Conservation (phyloP, 2,797 vertebrate genomes). For the Enteromius fasciolatus region DNA sequence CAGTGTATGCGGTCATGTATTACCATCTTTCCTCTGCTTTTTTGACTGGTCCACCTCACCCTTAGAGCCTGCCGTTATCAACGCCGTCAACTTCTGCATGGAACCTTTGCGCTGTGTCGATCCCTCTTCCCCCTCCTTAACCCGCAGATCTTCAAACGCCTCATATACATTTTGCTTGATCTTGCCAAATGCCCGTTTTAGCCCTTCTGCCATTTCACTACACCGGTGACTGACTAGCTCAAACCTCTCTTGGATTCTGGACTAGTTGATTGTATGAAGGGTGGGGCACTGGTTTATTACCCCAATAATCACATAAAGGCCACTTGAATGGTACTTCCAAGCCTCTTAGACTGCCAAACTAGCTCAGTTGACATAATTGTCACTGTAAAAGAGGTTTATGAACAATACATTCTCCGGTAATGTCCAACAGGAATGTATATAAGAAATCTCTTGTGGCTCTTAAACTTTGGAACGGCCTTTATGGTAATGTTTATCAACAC, state of each 20-base stretch:
- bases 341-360: background rate
- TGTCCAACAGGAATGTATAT: background rate
- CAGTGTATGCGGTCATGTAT: background rate
- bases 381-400: background rate
- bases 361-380: background rate
- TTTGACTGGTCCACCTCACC: background rate
- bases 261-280: background rate
- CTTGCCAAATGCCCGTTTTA: constrained; percentile 38
- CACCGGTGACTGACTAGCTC: background rate
- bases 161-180: constrained; percentile 42
- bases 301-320: constrained; percentile 9
- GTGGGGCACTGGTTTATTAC: constrained; percentile 9
- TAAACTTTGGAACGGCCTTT: background rate
- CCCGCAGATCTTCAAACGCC: constrained; percentile 19
- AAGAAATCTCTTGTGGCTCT: background rate
- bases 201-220: constrained; percentile 43
- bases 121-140: constrained; percentile 22
- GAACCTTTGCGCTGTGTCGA: constrained; percentile 14
- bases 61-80: constrained; percentile 21
- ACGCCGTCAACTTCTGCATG: background rate
- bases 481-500: background rate
- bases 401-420: background rate
- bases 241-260: background rate
- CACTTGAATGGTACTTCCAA: background rate
- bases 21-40: constrained; percentile 9